Conservation (phyloP, 2,888 invertebrate genomes). For the Azorinus chamasolen region DNA sequence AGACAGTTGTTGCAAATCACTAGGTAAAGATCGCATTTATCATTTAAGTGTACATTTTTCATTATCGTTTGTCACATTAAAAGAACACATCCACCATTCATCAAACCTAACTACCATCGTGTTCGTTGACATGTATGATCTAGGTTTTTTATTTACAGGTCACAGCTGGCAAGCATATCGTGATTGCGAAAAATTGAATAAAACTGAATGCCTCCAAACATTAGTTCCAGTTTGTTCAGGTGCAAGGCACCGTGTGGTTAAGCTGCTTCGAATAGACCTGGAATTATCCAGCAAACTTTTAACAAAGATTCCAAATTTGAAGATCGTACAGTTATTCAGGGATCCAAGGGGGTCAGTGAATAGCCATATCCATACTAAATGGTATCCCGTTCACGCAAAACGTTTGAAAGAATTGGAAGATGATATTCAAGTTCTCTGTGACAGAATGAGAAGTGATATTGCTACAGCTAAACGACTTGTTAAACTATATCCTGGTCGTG, state of each 20-base stretch:
- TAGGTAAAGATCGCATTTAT: too few relatives aligned
- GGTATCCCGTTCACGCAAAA: neutral
- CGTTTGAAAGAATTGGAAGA: neutral
- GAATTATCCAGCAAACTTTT: neutral
- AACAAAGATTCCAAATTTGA: neutral
- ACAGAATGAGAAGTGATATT: slow-evolving; percentile 23
- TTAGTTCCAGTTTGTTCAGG: neutral
- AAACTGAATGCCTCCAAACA: neutral
- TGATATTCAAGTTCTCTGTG: slow-evolving; percentile 8
- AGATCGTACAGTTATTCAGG: slow-evolving; percentile 14
- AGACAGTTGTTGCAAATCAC: too few relatives aligned
- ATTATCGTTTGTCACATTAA: too few relatives aligned
- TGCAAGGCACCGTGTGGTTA: slow-evolving; percentile 2
- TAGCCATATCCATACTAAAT: neutral
- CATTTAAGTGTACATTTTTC: too few relatives aligned
- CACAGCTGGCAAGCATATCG: too few relatives aligned
- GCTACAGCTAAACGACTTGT: neutral
- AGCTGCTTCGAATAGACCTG: slow-evolving; percentile 7
- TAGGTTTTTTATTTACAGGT: too few relatives aligned
- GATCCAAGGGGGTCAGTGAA: slow-evolving; percentile 18
- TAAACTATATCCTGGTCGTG: slow-evolving; percentile 17
- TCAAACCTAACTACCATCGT: too few relatives aligned
- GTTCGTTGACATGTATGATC: too few relatives aligned
- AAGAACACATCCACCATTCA: too few relatives aligned
- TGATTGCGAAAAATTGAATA: too few relatives aligned